phyloP scores from a whole-genome alignment of 1,140 invertebrate species.

The Calliphora vicina region DNA sequence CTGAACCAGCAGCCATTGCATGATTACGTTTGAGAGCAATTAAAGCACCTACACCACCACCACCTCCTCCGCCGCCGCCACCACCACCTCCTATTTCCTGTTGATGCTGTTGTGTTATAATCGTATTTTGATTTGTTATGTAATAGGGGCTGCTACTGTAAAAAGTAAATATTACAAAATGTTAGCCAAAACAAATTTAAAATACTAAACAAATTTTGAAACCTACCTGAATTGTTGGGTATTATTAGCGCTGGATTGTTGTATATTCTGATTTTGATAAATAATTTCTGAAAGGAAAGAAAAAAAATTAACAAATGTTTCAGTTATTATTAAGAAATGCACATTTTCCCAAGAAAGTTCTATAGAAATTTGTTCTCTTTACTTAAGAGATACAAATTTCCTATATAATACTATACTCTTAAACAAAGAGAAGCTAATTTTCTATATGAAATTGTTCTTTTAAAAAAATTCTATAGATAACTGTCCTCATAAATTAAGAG shows the following conservation, averaged over 20 bases:
- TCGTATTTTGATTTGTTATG: constrained; percentile 57
- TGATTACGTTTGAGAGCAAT: constrained; percentile 60
- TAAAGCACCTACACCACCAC: constrained; percentile 51
- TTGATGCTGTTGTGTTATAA: constrained; percentile 44
- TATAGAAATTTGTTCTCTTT: too few relatives aligned
- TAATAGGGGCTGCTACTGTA: constrained; percentile 57
- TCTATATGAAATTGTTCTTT: too few relatives aligned
- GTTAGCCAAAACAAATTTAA: not conserved
- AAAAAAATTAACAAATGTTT: not conserved
- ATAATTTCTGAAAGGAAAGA: constrained; percentile 50
- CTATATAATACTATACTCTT: too few relatives aligned
- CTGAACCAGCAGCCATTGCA: constrained; percentile 48
- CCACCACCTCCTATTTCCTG: constrained; percentile 17
- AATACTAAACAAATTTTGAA: not conserved
- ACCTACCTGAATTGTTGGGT: constrained; percentile 58
- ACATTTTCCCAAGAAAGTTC: too few relatives aligned
- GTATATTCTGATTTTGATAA: constrained; percentile 60
- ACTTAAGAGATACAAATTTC: too few relatives aligned
- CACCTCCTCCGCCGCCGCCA: constrained; percentile 40
- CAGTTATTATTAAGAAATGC: too few relatives aligned
- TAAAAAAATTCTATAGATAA: too few relatives aligned
- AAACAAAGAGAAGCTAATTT: too few relatives aligned
- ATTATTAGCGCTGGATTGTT: constrained; percentile 57
- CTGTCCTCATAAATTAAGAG: too few relatives aligned
- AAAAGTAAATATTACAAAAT: constrained; percentile 5